Evolutionary conservation across 2,797 vertebrate genomes (phyloP), one percentile per base, ranked within the genome.

Genomic region (Semotilus atromaculatus): DNA sequence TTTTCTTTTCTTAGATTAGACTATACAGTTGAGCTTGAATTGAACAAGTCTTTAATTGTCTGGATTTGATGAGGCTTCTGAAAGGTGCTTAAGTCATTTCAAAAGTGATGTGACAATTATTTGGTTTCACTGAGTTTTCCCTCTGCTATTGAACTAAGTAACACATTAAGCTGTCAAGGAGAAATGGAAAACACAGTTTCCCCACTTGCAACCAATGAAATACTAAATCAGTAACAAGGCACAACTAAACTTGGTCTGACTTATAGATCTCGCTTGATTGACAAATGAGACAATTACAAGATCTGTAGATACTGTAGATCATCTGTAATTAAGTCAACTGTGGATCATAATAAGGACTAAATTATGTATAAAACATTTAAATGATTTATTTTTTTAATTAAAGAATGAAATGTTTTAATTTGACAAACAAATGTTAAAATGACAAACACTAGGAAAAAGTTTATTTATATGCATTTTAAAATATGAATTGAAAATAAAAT

Each of bases 271-370:
- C 1, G 2, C n/a, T 40, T 70, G 76, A 82, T 40, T 40, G 73
- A 66, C 68, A 86, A 55, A 55, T 48, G 43, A 85, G 43, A 68
- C 79, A 80, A 82, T 85, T 75, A 74, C 53, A 31, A 45, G 26
- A 13, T 23, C 60, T 66, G 51, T 29, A 51, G 36, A 66, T 60
- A 48, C n/a, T n/a, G n/a, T n/a, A n/a, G n/a, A n/a, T n/a, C 58
- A 68, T 79, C 26, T 51, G n/a, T n/a, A 74, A 60, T 77, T 66
- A 88, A 77, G 38, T 53, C 84, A 75, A 85, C 83, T 85, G 86
- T 88, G 26, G 10, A n/a, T 4, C 19, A 19, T 38, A 31, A 64
- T 43, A 45, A n/a, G 29, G 40, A 74, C n/a, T 34, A 62, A 73
- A 73, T 82, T 19, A n/a, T 29, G 58, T 73, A 58, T 7, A 73